Percentiles rank a stretch among this genome's conserved stretches.
Evolutionary conservation across 2,797 vertebrate species (phyloP).

Genomic region (Manis crassicaudata): DNA sequence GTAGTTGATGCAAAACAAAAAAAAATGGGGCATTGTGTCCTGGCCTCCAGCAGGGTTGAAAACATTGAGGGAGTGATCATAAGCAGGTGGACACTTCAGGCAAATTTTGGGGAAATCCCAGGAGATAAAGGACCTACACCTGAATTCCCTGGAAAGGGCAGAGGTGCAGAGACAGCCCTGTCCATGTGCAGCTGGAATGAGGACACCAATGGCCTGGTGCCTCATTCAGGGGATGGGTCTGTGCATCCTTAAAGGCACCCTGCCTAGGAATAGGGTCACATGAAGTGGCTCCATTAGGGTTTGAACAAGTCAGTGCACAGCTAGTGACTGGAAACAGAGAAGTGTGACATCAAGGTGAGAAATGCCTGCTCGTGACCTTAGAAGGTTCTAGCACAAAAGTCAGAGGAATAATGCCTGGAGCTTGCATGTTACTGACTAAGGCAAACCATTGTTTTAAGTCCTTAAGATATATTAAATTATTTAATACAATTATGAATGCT

Average conservation of each 20-base stretch:
- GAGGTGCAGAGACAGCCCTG: rapidly evolving
- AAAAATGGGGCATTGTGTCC: neutral
- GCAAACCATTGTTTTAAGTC: neutral
- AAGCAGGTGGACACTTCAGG: neutral
- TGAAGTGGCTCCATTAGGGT: neutral
- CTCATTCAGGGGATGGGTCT: too few species aligned
- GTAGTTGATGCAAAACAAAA: neutral
- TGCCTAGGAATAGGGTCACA: neutral
- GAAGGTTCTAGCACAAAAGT: neutral
- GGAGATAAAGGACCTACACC: neutral
- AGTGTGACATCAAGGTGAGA: too few species aligned
- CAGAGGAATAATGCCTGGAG: neutral
- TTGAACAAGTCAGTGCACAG: neutral
- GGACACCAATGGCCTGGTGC: rapidly evolving
- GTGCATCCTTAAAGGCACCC: too few species aligned
- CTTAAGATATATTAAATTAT: neutral
- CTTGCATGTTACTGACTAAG: neutral
- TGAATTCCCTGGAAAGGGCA: neutral
- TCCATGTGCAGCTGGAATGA: rapidly evolving
- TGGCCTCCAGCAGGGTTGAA: neutral
- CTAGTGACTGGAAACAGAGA: neutral
- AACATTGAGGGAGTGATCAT: too few species aligned
- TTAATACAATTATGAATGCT: neutral
- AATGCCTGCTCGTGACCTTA: neutral
- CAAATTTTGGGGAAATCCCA: neutral